These are phyloP conservation scores for Hypotaenidia okinawae DNA, from an alignment of 2,797 vertebrate species.

Conservation along the genomic window DNA sequence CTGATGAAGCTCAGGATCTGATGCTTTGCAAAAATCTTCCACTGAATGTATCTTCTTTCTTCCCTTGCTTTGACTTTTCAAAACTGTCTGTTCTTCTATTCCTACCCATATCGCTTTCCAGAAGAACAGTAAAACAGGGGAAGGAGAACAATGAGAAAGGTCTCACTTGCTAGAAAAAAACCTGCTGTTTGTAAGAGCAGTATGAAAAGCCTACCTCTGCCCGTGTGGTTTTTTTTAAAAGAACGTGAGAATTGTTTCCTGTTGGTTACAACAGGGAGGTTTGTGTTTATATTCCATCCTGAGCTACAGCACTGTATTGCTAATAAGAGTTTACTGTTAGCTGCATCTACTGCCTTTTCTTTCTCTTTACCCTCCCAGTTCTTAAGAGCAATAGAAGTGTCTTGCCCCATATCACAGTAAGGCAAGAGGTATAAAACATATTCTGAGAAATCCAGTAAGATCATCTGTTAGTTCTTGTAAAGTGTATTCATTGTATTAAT, in stretches of 20 bases:
- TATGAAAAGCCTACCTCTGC: not conserved
- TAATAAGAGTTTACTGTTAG: not conserved
- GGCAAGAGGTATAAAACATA: not conserved
- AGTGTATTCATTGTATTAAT: not conserved
- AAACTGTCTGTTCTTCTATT: not conserved
- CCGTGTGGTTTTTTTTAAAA: not conserved
- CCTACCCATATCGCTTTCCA: not conserved
- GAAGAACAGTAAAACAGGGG: not conserved
- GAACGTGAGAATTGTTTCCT: not conserved
- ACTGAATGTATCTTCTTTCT: not conserved
- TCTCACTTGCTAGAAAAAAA: not conserved
- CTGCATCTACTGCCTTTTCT: not conserved
- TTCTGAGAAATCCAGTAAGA: constrained; percentile 9
- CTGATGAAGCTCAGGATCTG: not conserved
- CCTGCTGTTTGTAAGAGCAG: not conserved
- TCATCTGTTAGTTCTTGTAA: not conserved
- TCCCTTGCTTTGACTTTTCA: not conserved
- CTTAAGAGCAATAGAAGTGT: not conserved
- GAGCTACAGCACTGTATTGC: not conserved
- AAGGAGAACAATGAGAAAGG: not conserved
- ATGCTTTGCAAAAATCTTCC: constrained; percentile 3
- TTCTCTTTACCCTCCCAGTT: not conserved
- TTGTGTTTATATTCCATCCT: not conserved
- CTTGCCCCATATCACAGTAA: not conserved
- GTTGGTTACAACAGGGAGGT: not conserved